Percentiles rank a stretch among this genome's conserved stretches.
These are phyloP conservation scores for Chascanopsetta lugubris DNA, from an alignment of 2,113 vertebrate species.

Conservation along the genomic window DNA sequence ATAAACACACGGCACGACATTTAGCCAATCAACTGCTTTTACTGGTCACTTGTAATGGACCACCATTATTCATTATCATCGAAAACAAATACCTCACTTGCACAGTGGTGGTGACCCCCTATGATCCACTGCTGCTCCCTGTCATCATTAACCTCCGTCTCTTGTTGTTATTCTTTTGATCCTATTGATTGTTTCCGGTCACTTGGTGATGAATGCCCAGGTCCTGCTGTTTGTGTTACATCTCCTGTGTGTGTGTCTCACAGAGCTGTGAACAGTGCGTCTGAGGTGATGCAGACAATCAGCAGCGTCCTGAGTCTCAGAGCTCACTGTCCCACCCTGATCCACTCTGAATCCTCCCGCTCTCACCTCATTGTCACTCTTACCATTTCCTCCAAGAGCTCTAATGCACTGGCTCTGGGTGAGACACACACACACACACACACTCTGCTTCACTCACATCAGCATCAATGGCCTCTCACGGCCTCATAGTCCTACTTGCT, in stretches of 20 bases:
- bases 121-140: too few relatives aligned
- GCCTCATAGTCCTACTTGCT: neutral
- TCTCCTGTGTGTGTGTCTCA: neutral
- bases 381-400: conserved; percentile 75
- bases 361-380: conserved; percentile 87
- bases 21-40: too few relatives aligned
- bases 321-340: conserved; percentile 79
- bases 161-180: too few relatives aligned
- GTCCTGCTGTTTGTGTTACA: neutral
- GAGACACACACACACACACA: conserved; percentile 40
- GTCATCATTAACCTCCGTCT: too few relatives aligned
- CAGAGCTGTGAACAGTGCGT: conserved; percentile 78
- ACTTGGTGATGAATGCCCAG: too few relatives aligned
- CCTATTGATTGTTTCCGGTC: too few relatives aligned
- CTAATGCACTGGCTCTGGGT: conserved; percentile 72
- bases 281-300: conserved; percentile 80
- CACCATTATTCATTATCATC: too few relatives aligned
- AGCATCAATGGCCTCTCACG: neutral
- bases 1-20: too few relatives aligned
- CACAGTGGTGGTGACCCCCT: too few relatives aligned
- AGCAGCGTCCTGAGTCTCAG: conserved; percentile 74
- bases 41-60: too few relatives aligned
- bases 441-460: neutral
- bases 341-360: conserved; percentile 86
- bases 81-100: too few relatives aligned